Evolutionary conservation across 2,888 invertebrate species (phyloP).

Genomic region (Lepetodrilus schrolli): DNA sequence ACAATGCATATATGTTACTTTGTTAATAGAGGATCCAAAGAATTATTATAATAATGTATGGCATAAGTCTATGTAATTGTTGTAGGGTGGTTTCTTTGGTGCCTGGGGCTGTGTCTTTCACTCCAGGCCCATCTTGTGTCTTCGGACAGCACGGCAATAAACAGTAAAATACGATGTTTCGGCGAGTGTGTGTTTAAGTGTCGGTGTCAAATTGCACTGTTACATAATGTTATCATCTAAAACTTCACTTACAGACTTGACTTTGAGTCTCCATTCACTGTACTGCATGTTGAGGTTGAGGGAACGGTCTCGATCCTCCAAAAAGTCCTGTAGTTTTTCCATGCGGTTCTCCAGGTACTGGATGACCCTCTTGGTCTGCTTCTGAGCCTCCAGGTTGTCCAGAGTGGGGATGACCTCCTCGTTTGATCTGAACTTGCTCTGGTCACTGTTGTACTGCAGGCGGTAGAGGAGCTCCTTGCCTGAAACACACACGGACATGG

Average conservation of each 20-base stretch:
- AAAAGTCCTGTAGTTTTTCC: slow-evolving; percentile 62
- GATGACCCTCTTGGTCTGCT: slow-evolving; percentile 62
- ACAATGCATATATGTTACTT: too few relatives aligned
- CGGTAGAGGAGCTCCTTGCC: slow-evolving; percentile 66
- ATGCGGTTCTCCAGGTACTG: slow-evolving; percentile 68
- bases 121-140: too few relatives aligned
- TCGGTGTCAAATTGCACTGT: too few relatives aligned
- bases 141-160: too few relatives aligned
- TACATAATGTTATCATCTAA: too few relatives aligned
- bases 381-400: slow-evolving; percentile 68
- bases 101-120: too few relatives aligned
- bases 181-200: too few relatives aligned
- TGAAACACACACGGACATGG: slow-evolving; percentile 33
- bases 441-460: slow-evolving; percentile 56
- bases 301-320: slow-evolving; percentile 56
- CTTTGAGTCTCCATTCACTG: slow-evolving; percentile 57
- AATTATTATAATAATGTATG: too few relatives aligned
- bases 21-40: too few relatives aligned
- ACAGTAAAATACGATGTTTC: too few relatives aligned
- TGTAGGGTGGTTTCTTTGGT: too few relatives aligned
- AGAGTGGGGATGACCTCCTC: slow-evolving; percentile 62
- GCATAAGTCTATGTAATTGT: too few relatives aligned
- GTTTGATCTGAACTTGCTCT: slow-evolving; percentile 44
- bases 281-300: slow-evolving; percentile 59
- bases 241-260: slow-evolving; percentile 57